A percentile compares a stretch with the other conserved stretches of the same genome.
phyloP scores from a whole-genome alignment of 1,140 invertebrate genomes.

The Neuroterus valhalla region DNA sequence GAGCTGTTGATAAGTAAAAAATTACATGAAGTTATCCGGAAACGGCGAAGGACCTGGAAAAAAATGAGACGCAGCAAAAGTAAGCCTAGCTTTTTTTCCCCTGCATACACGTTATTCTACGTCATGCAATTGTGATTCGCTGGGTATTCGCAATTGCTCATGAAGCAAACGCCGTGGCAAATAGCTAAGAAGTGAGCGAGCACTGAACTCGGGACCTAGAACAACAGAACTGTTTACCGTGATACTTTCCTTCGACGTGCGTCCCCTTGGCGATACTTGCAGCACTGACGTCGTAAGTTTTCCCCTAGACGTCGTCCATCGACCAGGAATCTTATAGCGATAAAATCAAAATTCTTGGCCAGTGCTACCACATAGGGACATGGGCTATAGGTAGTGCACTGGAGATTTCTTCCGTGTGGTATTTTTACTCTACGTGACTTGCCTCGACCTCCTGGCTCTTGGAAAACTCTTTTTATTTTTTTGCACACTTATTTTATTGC shows the following conservation, averaged over 20 bases:
- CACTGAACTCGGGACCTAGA: constrained; percentile 64
- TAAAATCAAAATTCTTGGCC: constrained; percentile 29
- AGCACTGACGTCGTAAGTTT: constrained; percentile 49
- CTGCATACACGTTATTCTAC: constrained; percentile 40
- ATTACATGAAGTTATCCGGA: too few species aligned
- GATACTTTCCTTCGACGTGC: constrained; percentile 63
- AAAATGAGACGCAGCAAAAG: too few species aligned
- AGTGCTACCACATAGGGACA: constrained; percentile 1
- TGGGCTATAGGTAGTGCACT: background rate
- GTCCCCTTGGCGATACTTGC: constrained; percentile 45
- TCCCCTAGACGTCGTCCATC: constrained; percentile 32
- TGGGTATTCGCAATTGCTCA: constrained; percentile 27
- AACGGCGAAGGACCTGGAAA: too few species aligned
- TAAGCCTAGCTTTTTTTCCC: too few species aligned
- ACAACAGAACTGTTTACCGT: constrained; percentile 68
- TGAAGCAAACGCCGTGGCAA: constrained; percentile 53
- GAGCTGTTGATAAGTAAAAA: too few species aligned
- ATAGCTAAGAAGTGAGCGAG: constrained; percentile 48
- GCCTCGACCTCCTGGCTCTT: background rate
- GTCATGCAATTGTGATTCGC: constrained; percentile 54
- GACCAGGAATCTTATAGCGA: constrained; percentile 25
- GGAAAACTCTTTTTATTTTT: background rate
- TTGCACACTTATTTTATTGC: background rate
- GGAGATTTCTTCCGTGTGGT: background rate
- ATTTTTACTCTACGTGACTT: constrained; percentile 13